Evolutionary conservation across 2,888 invertebrate genomes (phyloP), one percentile per base, ranked within the genome.

Genomic region (Pediacus dermestoides): DNA sequence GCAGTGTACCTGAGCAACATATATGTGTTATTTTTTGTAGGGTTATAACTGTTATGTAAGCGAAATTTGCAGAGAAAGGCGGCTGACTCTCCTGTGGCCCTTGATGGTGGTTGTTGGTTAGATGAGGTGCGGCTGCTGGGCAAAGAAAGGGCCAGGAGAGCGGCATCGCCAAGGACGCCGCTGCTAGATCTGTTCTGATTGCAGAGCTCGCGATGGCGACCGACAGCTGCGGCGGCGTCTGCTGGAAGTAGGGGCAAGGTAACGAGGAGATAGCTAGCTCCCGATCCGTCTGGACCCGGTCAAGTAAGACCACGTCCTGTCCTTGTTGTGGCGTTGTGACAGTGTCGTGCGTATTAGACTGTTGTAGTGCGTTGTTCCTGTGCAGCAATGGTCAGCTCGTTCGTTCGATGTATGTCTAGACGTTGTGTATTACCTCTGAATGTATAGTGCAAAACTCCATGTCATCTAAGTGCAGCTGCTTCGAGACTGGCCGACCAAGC

Each of bases 241-340:
- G 71, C 74, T 74, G 74, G 75, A 75, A 75, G 74, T 76, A 75
- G 74, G 73, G 74, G 74, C 70, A 74, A 74, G 74, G 74, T 75
- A 75, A 74, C 74, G 74, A 74, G 74, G 74, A 74, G 73, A 74
- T 73, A 74, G 74, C 74, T 74, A 74, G 74, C 74, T 72, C 70
- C 70, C 70, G 53, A 58, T 59, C 60, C 58, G 60, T 58, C 62
- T 60, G 64, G 62, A 61, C 60, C 64, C 66, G 67, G 70, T 69
- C 68, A 67, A 67, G 67, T 70, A 69, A 69, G 69, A 70, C 68
- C 68, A 66, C 61, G 58, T 63, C 64, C 64, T 64, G 61, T 65
- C 64, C 67, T 67, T 68, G 68, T 68, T 69, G 67, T 70, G 67
- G 64, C 67, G 64, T 67, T 68, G 67, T 69, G 67, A 68, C 68